phyloP scores from a whole-genome alignment of 2,888 invertebrate species.

The Argyresthia albistria region DNA sequence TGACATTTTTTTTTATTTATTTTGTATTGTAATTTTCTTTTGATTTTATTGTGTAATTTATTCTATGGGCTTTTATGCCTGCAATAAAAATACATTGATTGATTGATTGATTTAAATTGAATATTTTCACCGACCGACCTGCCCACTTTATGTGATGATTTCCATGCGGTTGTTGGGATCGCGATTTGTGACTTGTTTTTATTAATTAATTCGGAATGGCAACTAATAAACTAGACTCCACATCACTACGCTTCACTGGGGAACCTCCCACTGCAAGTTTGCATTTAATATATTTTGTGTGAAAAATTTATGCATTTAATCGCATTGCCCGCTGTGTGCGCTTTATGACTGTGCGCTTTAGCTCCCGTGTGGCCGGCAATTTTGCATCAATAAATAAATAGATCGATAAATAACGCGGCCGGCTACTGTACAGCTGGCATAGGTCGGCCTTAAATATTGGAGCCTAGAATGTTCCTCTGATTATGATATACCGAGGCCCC shows the following conservation, averaged over 20 bases:
- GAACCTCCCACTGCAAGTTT: neutral
- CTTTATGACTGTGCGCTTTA: neutral
- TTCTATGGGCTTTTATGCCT: no score
- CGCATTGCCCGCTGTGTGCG: neutral
- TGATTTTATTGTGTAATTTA: no score
- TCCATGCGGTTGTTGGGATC: conserved; percentile 21
- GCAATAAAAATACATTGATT: no score
- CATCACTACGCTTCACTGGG: neutral
- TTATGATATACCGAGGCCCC: conserved; percentile 32
- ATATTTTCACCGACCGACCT: conserved; percentile 10
- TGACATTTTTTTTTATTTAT: no score
- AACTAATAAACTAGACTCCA: neutral
- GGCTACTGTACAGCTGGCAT: conserved; percentile 24
- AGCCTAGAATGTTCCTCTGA: conserved; percentile 27
- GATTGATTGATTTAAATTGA: no score
- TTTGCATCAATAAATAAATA: conserved; percentile 1
- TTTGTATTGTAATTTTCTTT: no score
- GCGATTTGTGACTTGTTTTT: conserved; percentile 9
- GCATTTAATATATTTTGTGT: neutral
- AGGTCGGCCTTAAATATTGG: conserved; percentile 25
- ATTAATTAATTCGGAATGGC: conserved; percentile 1
- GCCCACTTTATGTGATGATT: conserved; percentile 14
- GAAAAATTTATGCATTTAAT: neutral
- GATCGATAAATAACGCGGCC: conserved; percentile 2
- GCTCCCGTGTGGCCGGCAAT: neutral